Evolutionary conservation across 1,140 invertebrate genomes (phyloP), one percentile per base, ranked within the genome.

Genomic region (Psix sp.): DNA sequence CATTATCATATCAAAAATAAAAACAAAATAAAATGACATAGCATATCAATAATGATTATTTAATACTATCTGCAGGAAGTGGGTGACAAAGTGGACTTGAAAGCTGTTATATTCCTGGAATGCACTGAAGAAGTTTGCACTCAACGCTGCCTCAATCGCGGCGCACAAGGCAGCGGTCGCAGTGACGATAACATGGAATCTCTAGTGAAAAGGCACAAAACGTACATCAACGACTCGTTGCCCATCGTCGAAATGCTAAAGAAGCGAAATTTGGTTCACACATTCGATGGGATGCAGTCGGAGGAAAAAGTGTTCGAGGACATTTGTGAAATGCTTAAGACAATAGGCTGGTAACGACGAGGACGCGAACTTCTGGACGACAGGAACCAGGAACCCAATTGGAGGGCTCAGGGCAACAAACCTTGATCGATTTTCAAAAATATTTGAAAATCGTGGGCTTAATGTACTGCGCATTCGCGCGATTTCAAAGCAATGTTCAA

Each of bases 161-260:
- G 97, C 0, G 91, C 93, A 11, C 91, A 92, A 39, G 95, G 95
- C 14, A 97, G 96, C 85, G 97, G 97, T 0, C 91, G 98, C 13
- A 91, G 93, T 1, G 98, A 99, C 87, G 98, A 99, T 81, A 99
- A 99, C 84, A 79, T 91, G 21, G 95, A 99, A 59, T 95, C 94
- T 79, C 88, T 99, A 15, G 91, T 92, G 62, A 98, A 99, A 84
- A 90, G 98, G 77, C 95, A 98, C 70, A 88, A 93, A 49, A 99
- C 96, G 0, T 99, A 97, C 83, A 87, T 93, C 5, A 93, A 92
- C 72, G 94, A 97, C 62, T 98, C 98, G 0, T 90, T 97, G 89
- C 97, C 97, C 1, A 98, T 99, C 74, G 94, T 99, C 42, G 87
- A 98, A 16, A 88, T 96, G 83, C 99, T 96, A 78, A 90, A 93